Conservation (phyloP, 2,113 vertebrate species). For the Euleptes europaea region DNA sequence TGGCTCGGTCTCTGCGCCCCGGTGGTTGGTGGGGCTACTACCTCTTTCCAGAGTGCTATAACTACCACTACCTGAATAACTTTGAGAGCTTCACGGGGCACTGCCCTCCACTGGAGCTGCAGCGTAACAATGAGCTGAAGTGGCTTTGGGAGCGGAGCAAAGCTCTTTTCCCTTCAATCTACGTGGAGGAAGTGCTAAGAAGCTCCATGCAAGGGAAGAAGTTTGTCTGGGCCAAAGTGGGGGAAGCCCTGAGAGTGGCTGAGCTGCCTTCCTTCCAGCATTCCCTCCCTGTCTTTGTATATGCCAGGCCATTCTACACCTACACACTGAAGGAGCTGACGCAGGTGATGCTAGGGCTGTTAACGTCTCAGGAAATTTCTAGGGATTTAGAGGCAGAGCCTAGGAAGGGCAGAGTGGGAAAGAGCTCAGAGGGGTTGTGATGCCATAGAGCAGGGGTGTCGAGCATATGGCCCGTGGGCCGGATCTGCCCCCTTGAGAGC, state of each 20-base stretch:
- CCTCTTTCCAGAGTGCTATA: slow-evolving; percentile 86
- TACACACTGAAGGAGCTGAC: slow-evolving; percentile 51
- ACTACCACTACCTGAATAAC: slow-evolving; percentile 78
- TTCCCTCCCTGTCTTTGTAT: slow-evolving; percentile 79
- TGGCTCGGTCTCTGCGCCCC: slow-evolving; percentile 74
- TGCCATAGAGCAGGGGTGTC: no score
- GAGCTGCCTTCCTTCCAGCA: slow-evolving; percentile 66
- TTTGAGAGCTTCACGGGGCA: slow-evolving; percentile 76
- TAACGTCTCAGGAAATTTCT: no score
- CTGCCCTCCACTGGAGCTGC: slow-evolving; percentile 74
- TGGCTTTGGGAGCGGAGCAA: slow-evolving; percentile 84
- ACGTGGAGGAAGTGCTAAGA: slow-evolving; percentile 67
- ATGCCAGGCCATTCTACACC: slow-evolving; percentile 78
- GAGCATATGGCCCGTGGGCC: no score
- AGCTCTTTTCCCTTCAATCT: slow-evolving; percentile 81
- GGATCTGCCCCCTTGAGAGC: no score
- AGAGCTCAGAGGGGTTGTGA: no score
- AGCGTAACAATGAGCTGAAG: slow-evolving; percentile 77
- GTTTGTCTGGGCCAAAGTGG: slow-evolving; percentile 75
- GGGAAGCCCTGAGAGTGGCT: slow-evolving; percentile 73
- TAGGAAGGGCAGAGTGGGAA: no score
- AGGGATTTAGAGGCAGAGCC: no score
- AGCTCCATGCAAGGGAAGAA: slow-evolving; percentile 69
- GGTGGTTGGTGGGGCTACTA: slow-evolving; percentile 84
- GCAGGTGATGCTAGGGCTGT: slow-evolving; percentile 8